A percentile compares a stretch with the other conserved stretches of the same genome.
Evolutionary conservation across 2,113 vertebrate species (phyloP).

Genomic region (Nipponia nippon): DNA sequence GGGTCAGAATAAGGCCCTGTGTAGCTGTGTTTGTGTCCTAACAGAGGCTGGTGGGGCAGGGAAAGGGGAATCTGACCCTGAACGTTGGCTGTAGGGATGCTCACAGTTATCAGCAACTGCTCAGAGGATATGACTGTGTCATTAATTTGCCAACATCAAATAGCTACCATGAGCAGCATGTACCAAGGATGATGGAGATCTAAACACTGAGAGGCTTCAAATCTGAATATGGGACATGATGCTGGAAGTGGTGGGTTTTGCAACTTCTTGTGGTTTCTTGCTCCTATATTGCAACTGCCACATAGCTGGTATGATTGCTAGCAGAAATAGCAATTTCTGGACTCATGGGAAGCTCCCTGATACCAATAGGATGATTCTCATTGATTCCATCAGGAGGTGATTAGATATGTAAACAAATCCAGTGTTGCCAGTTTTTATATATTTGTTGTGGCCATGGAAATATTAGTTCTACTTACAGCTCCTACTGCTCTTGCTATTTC

Average conservation of each 20-base stretch:
- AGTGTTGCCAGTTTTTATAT: not conserved
- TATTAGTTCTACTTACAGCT: not conserved
- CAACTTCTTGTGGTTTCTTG: not conserved
- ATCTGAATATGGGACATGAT: not conserved
- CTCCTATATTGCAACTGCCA: not conserved
- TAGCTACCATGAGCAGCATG: not conserved
- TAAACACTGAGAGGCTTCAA: not conserved
- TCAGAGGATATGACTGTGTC: not conserved
- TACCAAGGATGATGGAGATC: not conserved
- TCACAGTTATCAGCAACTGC: not conserved
- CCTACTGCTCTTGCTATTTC: not conserved
- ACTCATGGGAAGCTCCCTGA: not conserved
- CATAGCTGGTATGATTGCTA: not conserved
- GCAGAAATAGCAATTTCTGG: not conserved
- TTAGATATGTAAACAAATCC: not conserved
- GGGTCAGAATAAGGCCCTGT: not conserved
- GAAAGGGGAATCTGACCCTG: not conserved
- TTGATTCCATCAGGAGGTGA: not conserved
- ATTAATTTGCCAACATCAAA: not conserved
- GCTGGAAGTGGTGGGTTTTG: not conserved
- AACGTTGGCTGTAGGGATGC: accelerated
- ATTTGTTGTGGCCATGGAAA: not conserved
- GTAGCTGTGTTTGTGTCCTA: not conserved
- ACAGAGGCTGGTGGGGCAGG: not conserved
- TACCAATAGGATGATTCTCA: not conserved